Percentiles rank a stretch among this genome's conserved stretches.
Evolutionary conservation across 2,888 invertebrate species (phyloP).

Genomic region (Falcaria lacertinaria): DNA sequence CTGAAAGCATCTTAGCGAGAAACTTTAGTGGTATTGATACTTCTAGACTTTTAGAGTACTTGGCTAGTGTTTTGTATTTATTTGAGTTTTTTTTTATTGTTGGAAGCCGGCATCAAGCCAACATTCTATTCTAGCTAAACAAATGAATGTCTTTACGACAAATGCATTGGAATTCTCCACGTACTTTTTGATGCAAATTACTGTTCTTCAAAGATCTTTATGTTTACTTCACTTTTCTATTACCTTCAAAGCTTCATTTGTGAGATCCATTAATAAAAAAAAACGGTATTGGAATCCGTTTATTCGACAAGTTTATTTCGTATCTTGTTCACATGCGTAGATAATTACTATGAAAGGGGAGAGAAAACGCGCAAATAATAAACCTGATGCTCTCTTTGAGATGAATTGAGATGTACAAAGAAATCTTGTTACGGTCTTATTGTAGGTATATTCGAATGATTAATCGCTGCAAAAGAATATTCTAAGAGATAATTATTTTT

Average conservation of each 20-base stretch:
- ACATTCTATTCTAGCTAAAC: slow-evolving; percentile 25
- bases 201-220: slow-evolving; percentile 26
- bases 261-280: slow-evolving; percentile 32
- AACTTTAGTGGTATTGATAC: too few relatives aligned
- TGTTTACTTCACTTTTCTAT: too few relatives aligned
- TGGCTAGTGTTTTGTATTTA: too few relatives aligned
- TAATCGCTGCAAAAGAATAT: too few relatives aligned
- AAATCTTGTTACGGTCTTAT: background rate
- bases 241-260: slow-evolving; percentile 16
- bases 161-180: slow-evolving; percentile 10
- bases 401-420: slow-evolving; percentile 6
- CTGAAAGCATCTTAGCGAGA: too few relatives aligned
- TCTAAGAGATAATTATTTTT: too few relatives aligned
- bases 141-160: slow-evolving; percentile 23
- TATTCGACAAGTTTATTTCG: slow-evolving; percentile 18
- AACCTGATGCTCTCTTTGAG: slow-evolving; percentile 12
- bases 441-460: too few relatives aligned
- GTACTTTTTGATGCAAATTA: slow-evolving; percentile 31
- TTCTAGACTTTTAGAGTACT: too few relatives aligned
- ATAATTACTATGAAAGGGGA: slow-evolving; percentile 16
- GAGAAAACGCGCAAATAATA: slow-evolving; percentile 18
- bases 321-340: slow-evolving; percentile 21
- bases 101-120: slow-evolving; percentile 29
- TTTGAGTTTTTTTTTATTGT: slow-evolving; percentile 9
- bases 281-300: slow-evolving; percentile 21